These are phyloP conservation scores for Capreolus pygargus DNA, from an alignment of 2,113 vertebrate species.

Conservation along the genomic window DNA sequence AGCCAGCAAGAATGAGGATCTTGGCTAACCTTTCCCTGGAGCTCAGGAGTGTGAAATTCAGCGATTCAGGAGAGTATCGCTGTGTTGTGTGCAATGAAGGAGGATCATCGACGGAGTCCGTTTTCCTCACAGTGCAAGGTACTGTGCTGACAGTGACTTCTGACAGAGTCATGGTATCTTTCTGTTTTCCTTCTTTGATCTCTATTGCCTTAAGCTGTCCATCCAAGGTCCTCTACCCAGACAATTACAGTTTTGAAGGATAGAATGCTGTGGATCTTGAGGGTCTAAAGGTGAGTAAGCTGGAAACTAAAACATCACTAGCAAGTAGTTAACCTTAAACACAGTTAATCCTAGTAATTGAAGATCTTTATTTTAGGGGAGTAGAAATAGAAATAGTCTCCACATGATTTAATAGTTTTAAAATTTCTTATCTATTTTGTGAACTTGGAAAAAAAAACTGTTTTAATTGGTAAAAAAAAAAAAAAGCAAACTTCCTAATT, in stretches of 20 bases:
- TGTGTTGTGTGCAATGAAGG: conserved; percentile 90
- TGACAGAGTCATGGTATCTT: accelerated
- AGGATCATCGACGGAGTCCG: conserved; percentile 79
- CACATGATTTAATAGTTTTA: background rate
- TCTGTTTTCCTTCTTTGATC: background rate
- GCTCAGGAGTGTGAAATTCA: conserved; percentile 79
- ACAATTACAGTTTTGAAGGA: background rate
- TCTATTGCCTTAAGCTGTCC: background rate
- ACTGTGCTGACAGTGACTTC: background rate
- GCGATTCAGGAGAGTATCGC: conserved; percentile 87
- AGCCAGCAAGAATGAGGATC: conserved; percentile 75
- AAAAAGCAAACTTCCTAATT: background rate
- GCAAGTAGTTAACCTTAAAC: background rate
- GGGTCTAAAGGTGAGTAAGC: background rate
- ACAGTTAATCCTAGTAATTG: background rate
- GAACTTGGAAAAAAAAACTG: background rate
- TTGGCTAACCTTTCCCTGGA: conserved; percentile 89
- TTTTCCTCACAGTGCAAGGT: conserved; percentile 94
- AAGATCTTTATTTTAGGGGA: background rate
- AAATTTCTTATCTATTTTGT: background rate
- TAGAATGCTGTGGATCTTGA: background rate
- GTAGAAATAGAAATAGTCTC: background rate
- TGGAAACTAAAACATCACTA: background rate
- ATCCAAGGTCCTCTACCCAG: background rate
- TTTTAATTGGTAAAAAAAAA: background rate